Percentiles rank a stretch among this genome's conserved stretches.
phyloP scores from a whole-genome alignment of 2,797 vertebrate species.

The Dryobates pubescens region DNA sequence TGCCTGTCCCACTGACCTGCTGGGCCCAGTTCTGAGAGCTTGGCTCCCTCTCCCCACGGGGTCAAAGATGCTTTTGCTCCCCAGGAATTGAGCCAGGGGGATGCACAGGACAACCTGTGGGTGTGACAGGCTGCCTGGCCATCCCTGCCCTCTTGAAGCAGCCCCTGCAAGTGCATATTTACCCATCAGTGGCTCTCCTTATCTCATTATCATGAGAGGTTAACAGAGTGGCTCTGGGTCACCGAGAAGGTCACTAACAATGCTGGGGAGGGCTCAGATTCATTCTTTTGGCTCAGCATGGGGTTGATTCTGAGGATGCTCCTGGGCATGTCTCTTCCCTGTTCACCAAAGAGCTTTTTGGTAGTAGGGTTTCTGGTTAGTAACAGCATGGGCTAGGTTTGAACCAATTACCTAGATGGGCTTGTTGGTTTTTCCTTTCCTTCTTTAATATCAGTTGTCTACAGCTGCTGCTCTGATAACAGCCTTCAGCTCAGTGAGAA shows the following conservation, averaged over 20 bases:
- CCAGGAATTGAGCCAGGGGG: not conserved
- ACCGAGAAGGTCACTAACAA: not conserved
- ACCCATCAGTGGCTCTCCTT: not conserved
- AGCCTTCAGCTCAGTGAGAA: not conserved
- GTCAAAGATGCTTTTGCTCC: not conserved
- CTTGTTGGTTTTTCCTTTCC: not conserved
- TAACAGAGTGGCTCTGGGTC: not conserved
- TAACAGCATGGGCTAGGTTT: not conserved
- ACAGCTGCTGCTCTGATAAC: not conserved
- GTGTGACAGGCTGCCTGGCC: not conserved
- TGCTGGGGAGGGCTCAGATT: not conserved
- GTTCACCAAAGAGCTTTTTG: not conserved
- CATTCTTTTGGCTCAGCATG: not conserved
- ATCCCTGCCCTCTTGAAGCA: not conserved
- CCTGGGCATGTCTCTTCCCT: not conserved
- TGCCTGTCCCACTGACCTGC: not conserved
- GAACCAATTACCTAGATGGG: not conserved
- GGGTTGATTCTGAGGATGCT: not conserved
- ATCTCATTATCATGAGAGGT: not conserved
- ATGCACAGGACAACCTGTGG: not conserved
- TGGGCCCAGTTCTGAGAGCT: rapidly evolving
- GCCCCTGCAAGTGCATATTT: not conserved
- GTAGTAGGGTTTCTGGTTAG: not conserved
- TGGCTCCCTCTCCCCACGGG: not conserved
- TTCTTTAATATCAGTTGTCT: not conserved